Percentiles rank a stretch among this genome's conserved stretches.
phyloP scores from a whole-genome alignment of 2,113 vertebrate species.

The Phrynosoma platyrhinos region DNA sequence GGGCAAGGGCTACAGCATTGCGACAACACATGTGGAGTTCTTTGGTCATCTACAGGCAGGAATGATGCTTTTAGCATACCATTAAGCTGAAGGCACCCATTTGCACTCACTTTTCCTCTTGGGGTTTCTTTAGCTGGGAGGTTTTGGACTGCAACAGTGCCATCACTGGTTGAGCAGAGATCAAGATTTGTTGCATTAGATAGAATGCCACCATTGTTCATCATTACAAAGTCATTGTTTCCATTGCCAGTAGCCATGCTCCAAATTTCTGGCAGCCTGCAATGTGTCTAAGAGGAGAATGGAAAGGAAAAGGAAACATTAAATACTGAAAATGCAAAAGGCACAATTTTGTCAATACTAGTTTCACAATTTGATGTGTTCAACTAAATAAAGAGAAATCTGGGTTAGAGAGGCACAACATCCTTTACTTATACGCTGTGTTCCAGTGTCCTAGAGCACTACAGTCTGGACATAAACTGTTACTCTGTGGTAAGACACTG shows the following conservation, averaged over 20 bases:
- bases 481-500: background rate
- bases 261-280: conserved; percentile 31
- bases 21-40: conserved; percentile 70
- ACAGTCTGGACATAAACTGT: background rate
- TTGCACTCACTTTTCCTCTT: conserved; percentile 75
- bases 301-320: background rate
- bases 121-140: conserved; percentile 69
- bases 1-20: conserved; percentile 84
- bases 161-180: conserved; percentile 49
- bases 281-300: conserved; percentile 49
- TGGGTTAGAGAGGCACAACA: background rate
- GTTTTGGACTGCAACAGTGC: conserved; percentile 60
- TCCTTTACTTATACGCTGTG: background rate
- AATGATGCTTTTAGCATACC: conserved; percentile 79
- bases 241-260: conserved; percentile 80
- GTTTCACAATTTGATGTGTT: background rate
- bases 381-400: background rate
- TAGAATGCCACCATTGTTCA: conserved; percentile 79
- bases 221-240: conserved; percentile 70
- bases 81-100: conserved; percentile 80
- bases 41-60: conserved; percentile 81
- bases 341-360: background rate
- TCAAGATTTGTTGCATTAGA: conserved; percentile 56
- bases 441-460: background rate
- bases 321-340: background rate